Percentiles rank a stretch among this genome's conserved stretches.
These are phyloP conservation scores for Coluber constrictor DNA, from an alignment of 2,797 vertebrate genomes.

Conservation along the genomic window DNA sequence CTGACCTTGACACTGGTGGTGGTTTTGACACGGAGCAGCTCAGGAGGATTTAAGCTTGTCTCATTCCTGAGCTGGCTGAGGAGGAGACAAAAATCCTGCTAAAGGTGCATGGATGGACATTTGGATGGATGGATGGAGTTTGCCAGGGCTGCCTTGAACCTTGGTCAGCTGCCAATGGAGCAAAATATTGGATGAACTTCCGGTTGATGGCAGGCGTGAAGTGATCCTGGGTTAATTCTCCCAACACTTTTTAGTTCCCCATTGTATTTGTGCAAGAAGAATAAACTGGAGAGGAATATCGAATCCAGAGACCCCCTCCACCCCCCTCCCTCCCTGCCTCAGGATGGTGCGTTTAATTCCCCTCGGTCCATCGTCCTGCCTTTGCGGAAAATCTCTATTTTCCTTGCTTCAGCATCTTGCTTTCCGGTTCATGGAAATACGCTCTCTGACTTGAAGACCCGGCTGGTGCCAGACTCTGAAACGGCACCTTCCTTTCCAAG, in stretches of 20 bases:
- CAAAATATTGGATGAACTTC: neutral
- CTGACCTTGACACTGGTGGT: neutral
- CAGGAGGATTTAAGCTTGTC: neutral
- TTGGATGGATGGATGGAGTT: neutral
- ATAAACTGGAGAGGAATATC: neutral
- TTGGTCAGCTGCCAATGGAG: neutral
- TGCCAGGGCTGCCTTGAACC: neutral
- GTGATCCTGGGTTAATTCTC: neutral
- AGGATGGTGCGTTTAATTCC: neutral
- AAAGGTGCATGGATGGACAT: neutral
- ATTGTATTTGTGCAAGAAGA: neutral
- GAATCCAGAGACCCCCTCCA: neutral
- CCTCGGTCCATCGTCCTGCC: neutral
- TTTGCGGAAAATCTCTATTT: neutral
- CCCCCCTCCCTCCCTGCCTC: neutral
- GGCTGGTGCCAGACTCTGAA: neutral
- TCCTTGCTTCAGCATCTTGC: neutral
- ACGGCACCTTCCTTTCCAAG: neutral
- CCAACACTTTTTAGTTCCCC: neutral
- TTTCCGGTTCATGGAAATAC: neutral
- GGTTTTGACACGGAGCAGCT: neutral
- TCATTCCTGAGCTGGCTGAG: neutral
- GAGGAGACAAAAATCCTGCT: neutral
- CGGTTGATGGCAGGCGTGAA: neutral
- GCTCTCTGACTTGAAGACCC: accelerated